Conservation (phyloP, 2,113 vertebrate genomes). For the Brachypodius melanocephalos region DNA sequence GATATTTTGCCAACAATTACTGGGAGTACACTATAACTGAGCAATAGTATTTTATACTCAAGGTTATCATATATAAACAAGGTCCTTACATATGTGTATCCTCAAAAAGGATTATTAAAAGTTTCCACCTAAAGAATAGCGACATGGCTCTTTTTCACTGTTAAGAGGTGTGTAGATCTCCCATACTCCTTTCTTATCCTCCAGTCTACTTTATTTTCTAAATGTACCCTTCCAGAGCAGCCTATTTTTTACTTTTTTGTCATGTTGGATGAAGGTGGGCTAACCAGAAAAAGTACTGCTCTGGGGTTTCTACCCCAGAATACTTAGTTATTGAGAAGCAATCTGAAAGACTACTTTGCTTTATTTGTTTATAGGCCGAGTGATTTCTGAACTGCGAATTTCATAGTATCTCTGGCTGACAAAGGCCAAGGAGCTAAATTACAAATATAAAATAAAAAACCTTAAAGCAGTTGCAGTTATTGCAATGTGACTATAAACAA, state of each 20-base stretch:
- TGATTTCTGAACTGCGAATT: not conserved
- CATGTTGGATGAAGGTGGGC: not conserved
- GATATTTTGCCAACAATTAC: not conserved
- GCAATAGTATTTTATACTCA: not conserved
- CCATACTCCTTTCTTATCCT: not conserved
- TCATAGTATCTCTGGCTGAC: not conserved
- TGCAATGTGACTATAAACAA: not conserved
- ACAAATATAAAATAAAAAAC: not conserved
- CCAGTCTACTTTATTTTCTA: not conserved
- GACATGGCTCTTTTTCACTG: not conserved
- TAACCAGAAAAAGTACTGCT: not conserved
- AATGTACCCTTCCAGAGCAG: not conserved
- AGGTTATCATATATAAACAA: not conserved
- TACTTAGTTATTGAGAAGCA: not conserved
- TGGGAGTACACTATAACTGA: not conserved
- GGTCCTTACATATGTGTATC: not conserved
- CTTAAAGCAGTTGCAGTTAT: not conserved
- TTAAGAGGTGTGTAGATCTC: not conserved
- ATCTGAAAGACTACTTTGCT: not conserved
- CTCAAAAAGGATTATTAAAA: not conserved
- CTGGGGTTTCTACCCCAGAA: not conserved
- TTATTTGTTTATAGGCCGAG: not conserved
- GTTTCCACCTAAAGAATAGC: not conserved
- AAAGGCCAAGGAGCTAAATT: not conserved
- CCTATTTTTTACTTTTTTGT: not conserved